Conservation (phyloP, 2,797 vertebrate genomes). For the Syndactyla subalaris region DNA sequence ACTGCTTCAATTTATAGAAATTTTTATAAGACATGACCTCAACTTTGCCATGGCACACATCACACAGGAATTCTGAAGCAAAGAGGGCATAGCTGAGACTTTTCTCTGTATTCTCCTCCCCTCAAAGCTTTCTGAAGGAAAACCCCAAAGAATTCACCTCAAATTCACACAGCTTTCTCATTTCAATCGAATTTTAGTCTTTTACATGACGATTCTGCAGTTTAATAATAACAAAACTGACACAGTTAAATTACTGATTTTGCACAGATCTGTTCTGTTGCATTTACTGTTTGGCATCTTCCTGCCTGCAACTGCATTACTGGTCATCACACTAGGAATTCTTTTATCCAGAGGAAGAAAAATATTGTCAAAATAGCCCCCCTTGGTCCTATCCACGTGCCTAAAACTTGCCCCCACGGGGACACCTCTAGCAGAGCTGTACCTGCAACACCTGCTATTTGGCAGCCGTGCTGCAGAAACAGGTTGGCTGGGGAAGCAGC, state of each 20-base stretch:
- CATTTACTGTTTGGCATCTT: neutral
- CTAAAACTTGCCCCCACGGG: neutral
- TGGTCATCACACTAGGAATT: neutral
- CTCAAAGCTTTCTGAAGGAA: neutral
- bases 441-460: neutral
- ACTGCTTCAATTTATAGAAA: neutral
- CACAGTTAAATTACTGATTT: neutral
- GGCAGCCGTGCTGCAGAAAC: neutral
- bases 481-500: neutral
- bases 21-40: neutral
- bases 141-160: neutral
- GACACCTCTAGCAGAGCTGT: neutral
- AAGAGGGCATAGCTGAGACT: neutral
- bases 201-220: neutral
- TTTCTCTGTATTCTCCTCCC: neutral
- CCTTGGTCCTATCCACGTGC: neutral
- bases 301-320: neutral
- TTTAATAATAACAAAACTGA: neutral
- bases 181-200: neutral
- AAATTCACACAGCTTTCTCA: neutral
- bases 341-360: neutral
- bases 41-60: neutral
- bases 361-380: neutral
- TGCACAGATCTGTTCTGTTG: neutral
- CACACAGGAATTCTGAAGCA: neutral